These are phyloP conservation scores for Dromas ardeola DNA, from an alignment of 2,113 vertebrate genomes.

Conservation along the genomic window DNA sequence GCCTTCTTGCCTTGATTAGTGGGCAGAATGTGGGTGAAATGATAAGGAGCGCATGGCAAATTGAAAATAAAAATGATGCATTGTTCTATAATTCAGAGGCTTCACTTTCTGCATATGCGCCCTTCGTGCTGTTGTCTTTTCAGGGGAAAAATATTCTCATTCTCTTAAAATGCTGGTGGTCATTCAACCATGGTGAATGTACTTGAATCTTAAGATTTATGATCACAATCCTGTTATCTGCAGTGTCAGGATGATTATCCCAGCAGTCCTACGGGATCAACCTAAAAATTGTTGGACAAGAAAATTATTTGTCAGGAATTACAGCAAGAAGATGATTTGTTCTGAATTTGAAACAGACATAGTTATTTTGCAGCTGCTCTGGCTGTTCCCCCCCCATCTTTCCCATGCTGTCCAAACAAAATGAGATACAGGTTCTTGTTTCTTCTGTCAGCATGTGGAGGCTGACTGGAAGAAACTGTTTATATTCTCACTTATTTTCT, in stretches of 20 bases:
- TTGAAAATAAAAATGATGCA: constrained; percentile 13
- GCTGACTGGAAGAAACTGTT: background rate
- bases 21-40: constrained; percentile 55
- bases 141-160: background rate
- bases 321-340: constrained; percentile 11
- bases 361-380: constrained; percentile 48
- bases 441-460: background rate
- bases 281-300: constrained; percentile 40
- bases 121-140: background rate
- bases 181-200: constrained; percentile 33
- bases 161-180: constrained; percentile 20
- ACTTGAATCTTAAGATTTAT: constrained; percentile 48
- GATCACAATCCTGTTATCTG: constrained; percentile 53
- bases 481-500: background rate
- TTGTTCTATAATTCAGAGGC: background rate
- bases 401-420: constrained; percentile 16
- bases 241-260: constrained; percentile 51
- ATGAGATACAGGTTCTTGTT: background rate
- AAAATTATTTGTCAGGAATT: constrained; percentile 49
- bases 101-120: background rate
- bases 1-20: constrained; percentile 21
- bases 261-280: background rate
- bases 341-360: constrained; percentile 39
- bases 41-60: constrained; percentile 16
- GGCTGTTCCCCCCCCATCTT: background rate